Evolutionary conservation across 1,140 invertebrate genomes (phyloP), one percentile per base, ranked within the genome.

Genomic region (Bombus consobrinus): DNA sequence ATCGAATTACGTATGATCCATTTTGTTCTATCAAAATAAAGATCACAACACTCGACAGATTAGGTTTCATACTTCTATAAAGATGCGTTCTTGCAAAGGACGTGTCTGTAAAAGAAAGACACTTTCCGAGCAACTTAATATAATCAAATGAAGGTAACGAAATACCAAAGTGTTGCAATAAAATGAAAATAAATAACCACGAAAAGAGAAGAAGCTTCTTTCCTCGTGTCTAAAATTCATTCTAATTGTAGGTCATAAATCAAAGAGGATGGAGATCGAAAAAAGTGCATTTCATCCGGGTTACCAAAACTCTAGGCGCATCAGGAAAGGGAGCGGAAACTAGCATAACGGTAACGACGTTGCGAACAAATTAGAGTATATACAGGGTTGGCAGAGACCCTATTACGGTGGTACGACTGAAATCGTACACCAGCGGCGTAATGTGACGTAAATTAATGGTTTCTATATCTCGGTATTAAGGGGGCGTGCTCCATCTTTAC

Each of bases 361-460:
- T 75, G 68, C 34, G 73, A 74, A 81, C 68, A 77, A 89, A 89
- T 86, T 89, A 89, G 71, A 89, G 75, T 73, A 47, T 43, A 41
- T 66, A 53, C 74, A 37, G 59, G 28, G 32, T 32, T 77, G 78
- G 68, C 68, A 79, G 64, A 72, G 73, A 76, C 83, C 76, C 69
- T 85, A 81, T 74, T 74, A 81, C 32, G 32, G 32, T 32, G 22
- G 43, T 57, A 72, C 69, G 41, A 74, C 22, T 85, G 78, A 73
- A 81, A 81, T 85, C 77, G 68, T n/a, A 43, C 71, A 53, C 69
- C 57, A 28, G 25, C 37, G 34, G 57, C 75, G 68, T 87, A 91
- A 91, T 85, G 83, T 74, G 78, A 91, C 83, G 78, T 80, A 88
- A 91, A 92, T 92, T 91, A 89, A 92, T 82, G 88, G 84, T 88